Percentiles rank a stretch among this genome's conserved stretches.
Conservation (phyloP, 2,888 invertebrate genomes). For the Mactromeris polynyma region DNA sequence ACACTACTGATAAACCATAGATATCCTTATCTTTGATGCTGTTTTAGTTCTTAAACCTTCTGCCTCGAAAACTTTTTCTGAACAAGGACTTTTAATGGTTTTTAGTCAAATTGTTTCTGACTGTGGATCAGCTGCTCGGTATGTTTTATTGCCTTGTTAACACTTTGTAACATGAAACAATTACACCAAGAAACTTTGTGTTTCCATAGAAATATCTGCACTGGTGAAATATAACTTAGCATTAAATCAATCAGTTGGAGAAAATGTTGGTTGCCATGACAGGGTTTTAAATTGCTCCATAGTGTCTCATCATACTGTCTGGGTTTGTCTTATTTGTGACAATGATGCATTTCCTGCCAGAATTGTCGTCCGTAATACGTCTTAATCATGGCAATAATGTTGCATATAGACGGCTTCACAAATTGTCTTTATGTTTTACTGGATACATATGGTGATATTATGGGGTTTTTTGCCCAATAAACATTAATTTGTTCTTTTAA, state of each 20-base stretch:
- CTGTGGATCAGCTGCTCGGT: neutral
- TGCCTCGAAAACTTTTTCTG: too few relatives aligned
- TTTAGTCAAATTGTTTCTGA: too few relatives aligned
- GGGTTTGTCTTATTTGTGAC: slow-evolving; percentile 2
- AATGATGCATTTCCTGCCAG: neutral
- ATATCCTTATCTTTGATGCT: too few relatives aligned
- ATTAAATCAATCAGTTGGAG: neutral
- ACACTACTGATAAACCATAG: too few relatives aligned
- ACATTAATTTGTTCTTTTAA: neutral
- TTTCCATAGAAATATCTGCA: neutral
- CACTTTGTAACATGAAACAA: neutral
- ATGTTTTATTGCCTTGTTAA: neutral
- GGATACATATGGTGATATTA: neutral
- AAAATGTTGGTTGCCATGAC: neutral
- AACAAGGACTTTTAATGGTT: too few relatives aligned
- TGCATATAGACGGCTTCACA: neutral
- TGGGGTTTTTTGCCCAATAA: neutral
- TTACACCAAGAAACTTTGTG: neutral
- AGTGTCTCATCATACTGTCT: neutral
- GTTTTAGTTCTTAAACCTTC: too few relatives aligned
- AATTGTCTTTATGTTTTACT: neutral
- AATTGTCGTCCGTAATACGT: neutral
- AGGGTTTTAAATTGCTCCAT: neutral
- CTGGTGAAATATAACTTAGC: neutral
- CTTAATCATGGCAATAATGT: neutral